Evolutionary conservation across 2,113 vertebrate genomes (phyloP).

Genomic region (Plecotus auritus): DNA sequence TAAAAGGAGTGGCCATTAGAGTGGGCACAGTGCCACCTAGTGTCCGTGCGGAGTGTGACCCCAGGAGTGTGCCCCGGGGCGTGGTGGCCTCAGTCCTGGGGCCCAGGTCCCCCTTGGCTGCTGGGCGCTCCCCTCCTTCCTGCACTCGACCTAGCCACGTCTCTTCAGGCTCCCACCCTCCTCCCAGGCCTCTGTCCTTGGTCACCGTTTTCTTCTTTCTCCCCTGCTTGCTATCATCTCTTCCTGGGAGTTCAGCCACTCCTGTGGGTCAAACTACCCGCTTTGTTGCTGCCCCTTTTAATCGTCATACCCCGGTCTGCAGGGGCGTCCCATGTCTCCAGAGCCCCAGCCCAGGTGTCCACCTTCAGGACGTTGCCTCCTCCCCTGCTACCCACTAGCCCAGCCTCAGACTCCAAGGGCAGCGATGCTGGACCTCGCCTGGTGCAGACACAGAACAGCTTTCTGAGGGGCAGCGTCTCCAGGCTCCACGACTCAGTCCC

Average conservation of each 20-base stretch:
- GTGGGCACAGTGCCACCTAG: conserved; percentile 26
- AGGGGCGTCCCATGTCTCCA: not conserved
- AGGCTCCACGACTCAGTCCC: not conserved
- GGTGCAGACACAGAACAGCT: not conserved
- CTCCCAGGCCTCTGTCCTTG: not conserved
- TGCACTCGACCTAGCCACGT: no score
- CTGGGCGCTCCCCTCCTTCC: not conserved
- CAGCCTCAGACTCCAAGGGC: not conserved
- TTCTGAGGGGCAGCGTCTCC: not conserved
- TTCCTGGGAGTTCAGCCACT: not conserved
- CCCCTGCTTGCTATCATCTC: not conserved
- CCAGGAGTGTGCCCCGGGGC: no score
- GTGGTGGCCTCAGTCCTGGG: accelerated
- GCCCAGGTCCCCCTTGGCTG: not conserved
- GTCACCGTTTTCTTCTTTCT: not conserved
- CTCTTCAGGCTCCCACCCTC: not conserved
- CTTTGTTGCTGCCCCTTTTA: not conserved
- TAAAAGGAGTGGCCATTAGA: not conserved
- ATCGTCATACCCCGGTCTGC: not conserved
- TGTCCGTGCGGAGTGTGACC: not conserved
- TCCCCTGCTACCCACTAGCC: not conserved
- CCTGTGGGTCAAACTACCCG: not conserved
- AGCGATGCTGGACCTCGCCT: not conserved
- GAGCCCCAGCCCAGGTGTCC: not conserved
- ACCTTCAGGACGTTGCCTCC: not conserved